Base-by-base conservation (phyloP, 2,888 invertebrate species). In the Mamestra brassicae region DNA sequence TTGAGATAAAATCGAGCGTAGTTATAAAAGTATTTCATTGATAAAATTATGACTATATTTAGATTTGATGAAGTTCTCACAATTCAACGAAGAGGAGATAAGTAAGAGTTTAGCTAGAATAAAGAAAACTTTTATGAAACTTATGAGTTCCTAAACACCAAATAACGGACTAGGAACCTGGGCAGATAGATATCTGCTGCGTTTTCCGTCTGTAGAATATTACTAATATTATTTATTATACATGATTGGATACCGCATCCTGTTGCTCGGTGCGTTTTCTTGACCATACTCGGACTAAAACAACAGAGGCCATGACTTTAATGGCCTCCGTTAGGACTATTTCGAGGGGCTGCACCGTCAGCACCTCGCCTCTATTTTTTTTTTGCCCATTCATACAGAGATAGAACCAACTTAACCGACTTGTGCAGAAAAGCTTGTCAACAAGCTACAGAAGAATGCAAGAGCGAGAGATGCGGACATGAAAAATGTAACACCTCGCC, bases 21-120 rank as follows among this genome's bases (percentile, higher is more conserved):
- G 57, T 58, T 50, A 38, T 60, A 45, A 54, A 70, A 58, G n/a
- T 68, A 61, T 80, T 67, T 71, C 63, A 64, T 71, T 71, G 58
- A 76, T 64, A 55, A 63, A 70, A 58, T 58, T 54, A 67, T 36
- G 11, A 38, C n/a, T 62, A 45, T 36, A 57, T 65, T 66, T 60
- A 58, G 54, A 68, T 76, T 64, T 42, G 17, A 58, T 54, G 13
- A 47, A 68, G n/a, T 76, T 76, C 42, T 50, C 5, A 55, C 54
- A 78, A 69, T 78, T 61, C 13, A 78, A 71, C 34, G 36, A 79
- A 62, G 13, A 36, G 13, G 13, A 50, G 8, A 47, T 47, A 13
- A 47, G 8, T 11, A n/a, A 26, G 17, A 10, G 1, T 34, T 42
- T 50, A 15, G 13, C 54, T 3, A 38, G 17, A 60, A 45, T n/a